phyloP scores from a whole-genome alignment of 2,113 vertebrate species.

The Sialia sialis region DNA sequence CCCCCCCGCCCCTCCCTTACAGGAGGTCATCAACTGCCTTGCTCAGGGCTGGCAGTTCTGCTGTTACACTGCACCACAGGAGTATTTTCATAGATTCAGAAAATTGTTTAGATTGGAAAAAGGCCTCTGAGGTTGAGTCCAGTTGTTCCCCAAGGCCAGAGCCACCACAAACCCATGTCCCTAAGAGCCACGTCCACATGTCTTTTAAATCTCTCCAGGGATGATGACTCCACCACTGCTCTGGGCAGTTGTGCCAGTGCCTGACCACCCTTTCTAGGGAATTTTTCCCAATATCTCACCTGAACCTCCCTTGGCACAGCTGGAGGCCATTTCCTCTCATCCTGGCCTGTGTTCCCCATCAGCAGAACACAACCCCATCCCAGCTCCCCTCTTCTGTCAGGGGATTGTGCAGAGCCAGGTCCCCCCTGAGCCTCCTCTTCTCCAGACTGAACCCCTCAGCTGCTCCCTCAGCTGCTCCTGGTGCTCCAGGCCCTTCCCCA shows the following conservation, averaged over 20 bases:
- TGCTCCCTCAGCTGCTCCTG: neutral
- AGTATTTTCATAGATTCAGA: neutral
- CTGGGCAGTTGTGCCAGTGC: neutral
- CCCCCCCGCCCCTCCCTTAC: fast-evolving
- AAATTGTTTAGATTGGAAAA: neutral
- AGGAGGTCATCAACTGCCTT: neutral
- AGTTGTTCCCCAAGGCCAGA: neutral
- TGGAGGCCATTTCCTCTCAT: fast-evolving
- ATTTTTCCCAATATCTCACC: neutral
- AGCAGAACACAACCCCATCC: neutral
- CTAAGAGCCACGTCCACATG: neutral
- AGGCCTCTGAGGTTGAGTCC: neutral
- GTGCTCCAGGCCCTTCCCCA: neutral
- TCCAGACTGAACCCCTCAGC: neutral
- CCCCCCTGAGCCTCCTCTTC: neutral
- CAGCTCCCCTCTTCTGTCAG: neutral
- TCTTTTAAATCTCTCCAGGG: neutral
- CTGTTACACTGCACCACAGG: neutral
- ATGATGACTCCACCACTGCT: neutral
- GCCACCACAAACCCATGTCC: neutral
- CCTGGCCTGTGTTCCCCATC: neutral
- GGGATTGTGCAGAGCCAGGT: neutral
- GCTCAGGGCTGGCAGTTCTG: neutral
- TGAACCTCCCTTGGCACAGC: neutral
- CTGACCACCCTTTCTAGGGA: neutral